These are phyloP conservation scores for Andrena trimmerana DNA, from an alignment of 2,888 invertebrate species.

Conservation along the genomic window DNA sequence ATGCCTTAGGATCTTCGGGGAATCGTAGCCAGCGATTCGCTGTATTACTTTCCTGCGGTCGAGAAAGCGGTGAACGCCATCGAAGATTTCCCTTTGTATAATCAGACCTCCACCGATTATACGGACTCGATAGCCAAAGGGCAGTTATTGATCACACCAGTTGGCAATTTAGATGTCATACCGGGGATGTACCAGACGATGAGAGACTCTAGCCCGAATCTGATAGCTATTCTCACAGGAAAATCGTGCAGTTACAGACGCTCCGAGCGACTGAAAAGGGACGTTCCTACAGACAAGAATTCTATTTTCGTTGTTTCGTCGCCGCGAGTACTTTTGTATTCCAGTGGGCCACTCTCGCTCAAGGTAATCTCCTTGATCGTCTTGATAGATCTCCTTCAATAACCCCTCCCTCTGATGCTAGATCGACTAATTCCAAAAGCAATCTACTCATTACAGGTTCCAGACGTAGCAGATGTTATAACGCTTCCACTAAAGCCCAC, in stretches of 20 bases:
- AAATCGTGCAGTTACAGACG: conserved; percentile 75
- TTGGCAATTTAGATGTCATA: conserved; percentile 72
- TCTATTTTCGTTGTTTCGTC: conserved; percentile 45
- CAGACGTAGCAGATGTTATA: background rate
- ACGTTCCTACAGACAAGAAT: conserved; percentile 22
- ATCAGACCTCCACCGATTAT: conserved; percentile 84
- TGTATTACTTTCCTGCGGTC: conserved; percentile 88
- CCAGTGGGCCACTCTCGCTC: conserved; percentile 58
- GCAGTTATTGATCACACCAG: conserved; percentile 70
- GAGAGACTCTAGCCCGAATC: conserved; percentile 81
- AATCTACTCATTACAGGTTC: conserved; percentile 22
- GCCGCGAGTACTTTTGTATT: conserved; percentile 71
- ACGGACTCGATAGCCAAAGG: conserved; percentile 80
- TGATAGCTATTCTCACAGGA: conserved; percentile 78
- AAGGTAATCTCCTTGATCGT: conserved; percentile 54
- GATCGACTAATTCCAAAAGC: background rate
- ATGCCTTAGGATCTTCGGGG: conserved; percentile 84
- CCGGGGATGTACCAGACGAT: conserved; percentile 73
- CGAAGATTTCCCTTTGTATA: conserved; percentile 86
- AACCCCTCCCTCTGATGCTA: too few species aligned
- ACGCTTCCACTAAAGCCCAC: background rate
- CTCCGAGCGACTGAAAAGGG: conserved; percentile 77
- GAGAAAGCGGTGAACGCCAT: conserved; percentile 87
- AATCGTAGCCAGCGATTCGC: conserved; percentile 77
- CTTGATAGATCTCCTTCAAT: background rate